These are phyloP conservation scores for Porites rus DNA, from an alignment of 92 coral and sea anemone species.

Conservation along the genomic window DNA sequence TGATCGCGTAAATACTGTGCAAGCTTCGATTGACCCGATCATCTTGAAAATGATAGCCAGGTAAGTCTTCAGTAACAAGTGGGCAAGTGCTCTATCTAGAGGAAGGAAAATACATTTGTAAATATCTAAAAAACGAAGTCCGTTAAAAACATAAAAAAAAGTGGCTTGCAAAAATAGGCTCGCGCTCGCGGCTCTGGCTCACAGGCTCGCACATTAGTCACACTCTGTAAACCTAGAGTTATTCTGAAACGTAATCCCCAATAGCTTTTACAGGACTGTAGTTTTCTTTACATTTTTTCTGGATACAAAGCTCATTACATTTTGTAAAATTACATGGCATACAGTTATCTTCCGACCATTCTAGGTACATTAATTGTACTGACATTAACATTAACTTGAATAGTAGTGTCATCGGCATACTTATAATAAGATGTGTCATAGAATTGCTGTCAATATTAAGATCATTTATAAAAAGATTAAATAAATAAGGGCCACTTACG, in stretches of 20 bases:
- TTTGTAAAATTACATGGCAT: conserved; percentile 39
- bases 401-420: neutral
- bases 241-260: conserved; percentile 37
- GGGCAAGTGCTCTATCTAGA: no score
- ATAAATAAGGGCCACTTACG: no score
- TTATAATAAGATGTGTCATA: conserved; percentile 37
- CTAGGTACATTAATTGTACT: conserved; percentile 35
- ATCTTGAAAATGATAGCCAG: no score
- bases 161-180: no score
- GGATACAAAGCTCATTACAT: conserved; percentile 48
- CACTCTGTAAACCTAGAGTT: conserved; percentile 18
- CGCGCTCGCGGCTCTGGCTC: no score
- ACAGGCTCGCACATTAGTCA: no score
- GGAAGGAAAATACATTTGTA: no score
- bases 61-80: no score
- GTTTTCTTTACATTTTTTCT: conserved; percentile 40
- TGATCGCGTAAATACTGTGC: neutral
- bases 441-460: conserved; percentile 47
- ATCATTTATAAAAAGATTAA: neutral
- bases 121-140: no score
- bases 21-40: no score
- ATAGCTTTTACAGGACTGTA: conserved; percentile 43
- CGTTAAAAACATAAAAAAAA: no score
- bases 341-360: conserved; percentile 49
- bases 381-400: conserved; percentile 30